A percentile compares a stretch with the other conserved stretches of the same genome.
phyloP scores from a whole-genome alignment of 2,113 vertebrate species.

The Gulo gulo region DNA sequence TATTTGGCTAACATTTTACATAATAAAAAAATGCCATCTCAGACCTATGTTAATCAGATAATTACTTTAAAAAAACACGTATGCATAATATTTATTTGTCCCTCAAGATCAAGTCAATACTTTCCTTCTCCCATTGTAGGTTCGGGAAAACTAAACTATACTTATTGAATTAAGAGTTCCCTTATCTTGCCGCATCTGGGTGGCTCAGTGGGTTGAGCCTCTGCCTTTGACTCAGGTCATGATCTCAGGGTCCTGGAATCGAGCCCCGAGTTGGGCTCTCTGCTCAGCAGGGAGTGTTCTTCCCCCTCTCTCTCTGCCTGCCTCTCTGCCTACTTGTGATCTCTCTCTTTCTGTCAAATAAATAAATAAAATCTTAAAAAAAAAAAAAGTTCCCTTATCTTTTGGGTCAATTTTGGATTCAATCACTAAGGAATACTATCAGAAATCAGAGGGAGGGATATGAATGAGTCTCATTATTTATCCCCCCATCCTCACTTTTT shows the following conservation, averaged over 20 bases:
- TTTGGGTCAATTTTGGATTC: not conserved
- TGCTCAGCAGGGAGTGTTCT: too few species aligned
- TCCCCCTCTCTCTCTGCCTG: too few species aligned
- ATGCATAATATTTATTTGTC: not conserved
- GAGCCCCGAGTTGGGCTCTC: too few species aligned
- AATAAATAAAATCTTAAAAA: too few species aligned
- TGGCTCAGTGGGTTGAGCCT: too few species aligned
- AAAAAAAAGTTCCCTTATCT: not conserved
- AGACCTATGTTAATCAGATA: not conserved
- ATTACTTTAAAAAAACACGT: not conserved
- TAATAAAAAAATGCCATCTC: not conserved
- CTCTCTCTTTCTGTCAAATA: too few species aligned
- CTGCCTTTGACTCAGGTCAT: too few species aligned
- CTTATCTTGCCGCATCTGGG: too few species aligned
- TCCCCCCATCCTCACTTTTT: not conserved
- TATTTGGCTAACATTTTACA: not conserved
- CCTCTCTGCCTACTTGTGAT: too few species aligned
- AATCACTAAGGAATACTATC: not conserved
- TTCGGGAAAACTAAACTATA: not conserved
- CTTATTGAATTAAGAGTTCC: not conserved
- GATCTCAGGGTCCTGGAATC: too few species aligned
- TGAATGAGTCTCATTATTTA: not conserved
- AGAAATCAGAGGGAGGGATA: not conserved
- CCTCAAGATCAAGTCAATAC: not conserved
- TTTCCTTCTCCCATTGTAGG: not conserved